Base-by-base conservation (phyloP, 2,113 vertebrate genomes). In the Apus apus region DNA sequence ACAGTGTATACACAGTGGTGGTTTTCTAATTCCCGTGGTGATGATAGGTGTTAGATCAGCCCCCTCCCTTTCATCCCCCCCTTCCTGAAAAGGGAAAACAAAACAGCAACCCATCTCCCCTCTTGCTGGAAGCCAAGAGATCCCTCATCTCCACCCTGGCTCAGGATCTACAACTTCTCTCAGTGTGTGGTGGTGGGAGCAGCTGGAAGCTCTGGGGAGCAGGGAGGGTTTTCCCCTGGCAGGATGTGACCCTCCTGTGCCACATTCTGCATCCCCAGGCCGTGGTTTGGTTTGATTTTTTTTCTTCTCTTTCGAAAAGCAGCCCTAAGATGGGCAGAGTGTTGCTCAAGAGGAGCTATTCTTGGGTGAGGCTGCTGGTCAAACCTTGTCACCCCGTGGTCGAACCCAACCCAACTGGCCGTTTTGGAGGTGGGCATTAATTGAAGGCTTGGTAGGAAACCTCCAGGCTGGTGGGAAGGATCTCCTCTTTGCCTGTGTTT, bases 11-110 rank as follows among this genome's bases (percentile, higher is more conserved):
- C 40, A 48, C 5, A 66, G 93, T 98, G 96, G 93, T 98, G 96
- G 93, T 71, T 81, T 92, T 87, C 89, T 79, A 85, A 96, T 98
- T 96, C 70, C 93, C 58, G 93, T 98, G 97, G 97, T 98, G 96
- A 95, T 98, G 96, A 95, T 98, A 97, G 96, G 92, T 97, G 93
- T 97, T 97, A 88, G 94, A 93, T 96, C 93, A 94, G 96, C 94
- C 77, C 83, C 60, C 18, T 36, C 45, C 51, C 38, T 38, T 38
- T 38, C 38, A 38, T 38, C 17, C 5, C 30, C 16, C 46, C 46
- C 46, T 46, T 74, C 64, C 56, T 22, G 23, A 66, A 81, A 96
- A 83, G 48, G 81, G 72, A 92, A 85, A 56, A 46, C 25, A 53
- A 43, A 77, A 64, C 6, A 87, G 53, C 75, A 90, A 87, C 92